A percentile compares a stretch with the other conserved stretches of the same genome.
These are phyloP conservation scores for Cephalopterus ornatus DNA, from an alignment of 2,113 vertebrate genomes.

Conservation along the genomic window DNA sequence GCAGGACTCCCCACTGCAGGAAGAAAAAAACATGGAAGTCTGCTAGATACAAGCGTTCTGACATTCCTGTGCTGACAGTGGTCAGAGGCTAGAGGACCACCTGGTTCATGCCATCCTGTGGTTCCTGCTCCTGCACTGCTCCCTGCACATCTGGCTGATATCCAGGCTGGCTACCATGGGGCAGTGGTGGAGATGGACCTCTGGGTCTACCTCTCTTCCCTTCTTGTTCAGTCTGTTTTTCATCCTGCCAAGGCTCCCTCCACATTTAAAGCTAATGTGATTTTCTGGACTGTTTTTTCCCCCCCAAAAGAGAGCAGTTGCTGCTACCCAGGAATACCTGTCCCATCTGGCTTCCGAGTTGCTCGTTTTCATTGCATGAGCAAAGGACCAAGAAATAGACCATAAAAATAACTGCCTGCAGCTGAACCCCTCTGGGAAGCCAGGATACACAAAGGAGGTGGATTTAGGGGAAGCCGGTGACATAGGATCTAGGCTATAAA, in stretches of 20 bases:
- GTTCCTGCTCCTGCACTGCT: not conserved
- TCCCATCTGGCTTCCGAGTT: not conserved
- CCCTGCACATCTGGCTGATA: not conserved
- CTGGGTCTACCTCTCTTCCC: not conserved
- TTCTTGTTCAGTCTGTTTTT: not conserved
- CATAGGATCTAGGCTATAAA: slow-evolving; percentile 5
- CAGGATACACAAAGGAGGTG: not conserved
- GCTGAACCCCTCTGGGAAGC: slow-evolving; percentile 24
- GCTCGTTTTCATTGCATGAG: slow-evolving; percentile 1
- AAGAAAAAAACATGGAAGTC: not conserved
- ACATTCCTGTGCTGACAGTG: not conserved
- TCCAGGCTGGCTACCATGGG: not conserved
- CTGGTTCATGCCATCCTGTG: not conserved
- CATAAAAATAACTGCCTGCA: slow-evolving; percentile 21
- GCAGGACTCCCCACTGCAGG: not conserved
- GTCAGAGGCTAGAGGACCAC: not conserved
- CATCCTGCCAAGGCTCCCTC: not conserved
- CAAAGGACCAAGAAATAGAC: slow-evolving; percentile 36
- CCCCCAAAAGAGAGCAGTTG: not conserved
- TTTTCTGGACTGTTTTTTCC: not conserved
- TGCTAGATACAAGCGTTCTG: not conserved
- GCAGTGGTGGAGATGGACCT: not conserved
- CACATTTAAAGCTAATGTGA: not conserved
- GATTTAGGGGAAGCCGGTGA: not conserved
- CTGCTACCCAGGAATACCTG: not conserved